Evolutionary conservation across 2,113 vertebrate genomes (phyloP).

Genomic region (Coturnix japonica): DNA sequence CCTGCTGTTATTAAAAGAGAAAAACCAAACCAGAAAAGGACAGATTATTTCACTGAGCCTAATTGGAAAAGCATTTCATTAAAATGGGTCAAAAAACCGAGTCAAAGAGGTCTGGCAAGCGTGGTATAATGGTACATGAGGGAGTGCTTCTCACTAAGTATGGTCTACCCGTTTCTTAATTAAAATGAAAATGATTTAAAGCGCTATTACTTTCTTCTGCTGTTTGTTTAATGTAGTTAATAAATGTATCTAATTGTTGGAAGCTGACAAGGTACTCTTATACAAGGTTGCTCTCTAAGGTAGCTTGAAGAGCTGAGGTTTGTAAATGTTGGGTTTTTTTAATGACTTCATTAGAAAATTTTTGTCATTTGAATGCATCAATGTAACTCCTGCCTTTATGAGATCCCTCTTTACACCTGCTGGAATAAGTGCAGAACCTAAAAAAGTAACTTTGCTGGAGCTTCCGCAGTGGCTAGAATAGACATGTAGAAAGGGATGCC

Average conservation of each 20-base stretch:
- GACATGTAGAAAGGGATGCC: background rate
- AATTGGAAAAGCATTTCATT: conserved; percentile 76
- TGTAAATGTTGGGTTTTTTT: background rate
- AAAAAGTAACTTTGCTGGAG: background rate
- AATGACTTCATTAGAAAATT: background rate
- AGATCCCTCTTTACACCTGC: background rate
- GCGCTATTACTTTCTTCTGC: conserved; percentile 46
- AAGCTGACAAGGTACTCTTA: background rate
- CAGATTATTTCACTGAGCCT: conserved; percentile 66
- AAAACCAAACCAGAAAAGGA: conserved; percentile 63
- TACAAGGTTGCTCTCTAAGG: background rate
- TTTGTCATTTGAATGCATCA: background rate
- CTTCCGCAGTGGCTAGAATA: background rate
- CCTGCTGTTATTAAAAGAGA: conserved; percentile 49
- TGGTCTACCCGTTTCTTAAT: conserved; percentile 60
- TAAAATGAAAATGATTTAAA: conserved; percentile 75
- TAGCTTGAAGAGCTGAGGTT: background rate
- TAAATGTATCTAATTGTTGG: conserved; percentile 39
- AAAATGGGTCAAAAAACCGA: conserved; percentile 71
- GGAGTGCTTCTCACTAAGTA: conserved; percentile 71
- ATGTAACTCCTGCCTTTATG: background rate
- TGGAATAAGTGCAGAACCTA: background rate
- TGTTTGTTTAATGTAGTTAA: conserved; percentile 40
- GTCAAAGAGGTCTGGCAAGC: conserved; percentile 59
- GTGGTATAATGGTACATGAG: conserved; percentile 52